Percentiles rank a stretch among this genome's conserved stretches.
Evolutionary conservation across 2,113 vertebrate genomes (phyloP).

Genomic region (Microcebus tavaratra): DNA sequence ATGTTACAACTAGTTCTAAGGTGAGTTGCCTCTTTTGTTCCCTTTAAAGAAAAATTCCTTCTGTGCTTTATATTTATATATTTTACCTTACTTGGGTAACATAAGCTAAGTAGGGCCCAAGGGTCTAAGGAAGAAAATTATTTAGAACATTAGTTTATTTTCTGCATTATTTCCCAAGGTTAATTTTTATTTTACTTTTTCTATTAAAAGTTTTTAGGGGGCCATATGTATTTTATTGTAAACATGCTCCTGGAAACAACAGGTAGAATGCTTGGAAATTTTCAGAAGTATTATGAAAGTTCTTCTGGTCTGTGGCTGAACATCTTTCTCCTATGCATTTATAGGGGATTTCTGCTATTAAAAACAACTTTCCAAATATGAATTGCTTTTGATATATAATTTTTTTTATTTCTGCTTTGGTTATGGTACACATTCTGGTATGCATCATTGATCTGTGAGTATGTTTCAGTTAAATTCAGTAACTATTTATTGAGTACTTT

Average conservation of each 20-base stretch:
- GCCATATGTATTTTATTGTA: not conserved
- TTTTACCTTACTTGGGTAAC: not conserved
- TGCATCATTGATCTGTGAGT: not conserved
- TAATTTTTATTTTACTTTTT: conserved; percentile 55
- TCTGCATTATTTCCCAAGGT: conserved; percentile 15
- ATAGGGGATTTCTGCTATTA: not conserved
- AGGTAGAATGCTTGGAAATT: not conserved
- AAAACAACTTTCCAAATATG: conserved; percentile 14
- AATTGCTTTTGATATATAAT: not conserved
- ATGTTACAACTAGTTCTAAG: conserved; percentile 97
- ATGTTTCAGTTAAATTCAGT: not conserved
- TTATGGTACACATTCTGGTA: not conserved
- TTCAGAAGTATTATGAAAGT: not conserved
- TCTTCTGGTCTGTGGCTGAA: not conserved
- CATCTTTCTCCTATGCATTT: not conserved
- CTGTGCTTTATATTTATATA: not conserved
- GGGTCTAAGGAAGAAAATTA: not conserved
- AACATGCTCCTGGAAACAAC: not conserved
- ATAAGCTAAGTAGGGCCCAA: not conserved
- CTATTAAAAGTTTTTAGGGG: not conserved
- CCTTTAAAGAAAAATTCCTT: not conserved
- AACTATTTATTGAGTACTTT: not conserved
- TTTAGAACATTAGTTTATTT: not conserved
- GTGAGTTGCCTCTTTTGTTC: conserved; percentile 82
- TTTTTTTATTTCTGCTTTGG: not conserved